A percentile compares a stretch with the other conserved stretches of the same genome.
These are phyloP conservation scores for Drosophila parabipectinata DNA, from an alignment of 1,140 invertebrate species.

Conservation along the genomic window DNA sequence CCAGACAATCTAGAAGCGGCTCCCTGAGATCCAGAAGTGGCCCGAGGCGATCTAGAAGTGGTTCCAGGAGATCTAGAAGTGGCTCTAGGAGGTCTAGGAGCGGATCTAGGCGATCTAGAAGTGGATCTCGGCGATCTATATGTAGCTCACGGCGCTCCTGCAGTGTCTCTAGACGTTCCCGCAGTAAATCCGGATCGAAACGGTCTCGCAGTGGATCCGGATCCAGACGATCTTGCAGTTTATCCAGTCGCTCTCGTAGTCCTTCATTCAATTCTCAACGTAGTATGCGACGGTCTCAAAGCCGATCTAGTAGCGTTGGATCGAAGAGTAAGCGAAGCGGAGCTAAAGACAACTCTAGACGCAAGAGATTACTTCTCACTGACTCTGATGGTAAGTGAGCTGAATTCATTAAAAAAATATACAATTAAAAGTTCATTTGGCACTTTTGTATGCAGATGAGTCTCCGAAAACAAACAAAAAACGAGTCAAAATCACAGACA, in stretches of 20 bases:
- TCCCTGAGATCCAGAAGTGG: constrained; percentile 73
- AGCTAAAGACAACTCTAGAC: constrained; percentile 42
- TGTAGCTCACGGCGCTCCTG: constrained; percentile 48
- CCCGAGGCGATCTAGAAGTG: constrained; percentile 82
- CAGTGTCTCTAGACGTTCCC: constrained; percentile 60
- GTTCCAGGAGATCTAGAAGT: constrained; percentile 74
- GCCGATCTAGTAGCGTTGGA: constrained; percentile 75
- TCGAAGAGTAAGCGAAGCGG: constrained; percentile 61
- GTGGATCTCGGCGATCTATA: constrained; percentile 76
- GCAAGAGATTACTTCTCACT: constrained; percentile 84
- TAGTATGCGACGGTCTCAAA: constrained; percentile 76
- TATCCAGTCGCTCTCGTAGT: constrained; percentile 65
- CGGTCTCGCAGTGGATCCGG: constrained; percentile 81
- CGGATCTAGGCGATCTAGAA: constrained; percentile 69
- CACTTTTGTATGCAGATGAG: constrained; percentile 45
- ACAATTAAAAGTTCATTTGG: background rate
- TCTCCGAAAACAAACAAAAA: constrained; percentile 74
- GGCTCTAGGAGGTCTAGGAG: constrained; percentile 48
- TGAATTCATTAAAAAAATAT: background rate
- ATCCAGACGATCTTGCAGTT: constrained; percentile 25
- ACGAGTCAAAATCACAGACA: constrained; percentile 84
- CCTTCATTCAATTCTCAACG: constrained; percentile 80
- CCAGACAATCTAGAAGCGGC: constrained; percentile 76
- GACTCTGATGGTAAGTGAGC: constrained; percentile 85
- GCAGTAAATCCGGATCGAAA: constrained; percentile 80